These are phyloP conservation scores for Cochlearius cochlearius DNA, from an alignment of 2,113 vertebrate species.

Conservation along the genomic window DNA sequence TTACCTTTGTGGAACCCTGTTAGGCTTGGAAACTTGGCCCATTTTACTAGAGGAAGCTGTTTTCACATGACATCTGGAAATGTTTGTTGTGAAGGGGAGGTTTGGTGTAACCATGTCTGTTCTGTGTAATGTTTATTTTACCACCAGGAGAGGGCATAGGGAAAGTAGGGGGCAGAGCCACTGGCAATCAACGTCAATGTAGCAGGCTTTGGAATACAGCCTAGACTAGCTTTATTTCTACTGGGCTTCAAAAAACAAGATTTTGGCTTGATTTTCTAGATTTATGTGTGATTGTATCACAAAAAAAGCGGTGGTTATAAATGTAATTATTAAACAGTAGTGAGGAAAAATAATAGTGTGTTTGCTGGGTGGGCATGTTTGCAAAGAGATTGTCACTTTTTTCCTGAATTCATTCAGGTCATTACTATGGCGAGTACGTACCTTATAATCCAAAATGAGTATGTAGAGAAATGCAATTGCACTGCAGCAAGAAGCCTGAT, in stretches of 20 bases:
- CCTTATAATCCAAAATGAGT: neutral
- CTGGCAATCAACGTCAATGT: neutral
- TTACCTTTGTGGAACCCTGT: neutral
- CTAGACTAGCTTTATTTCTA: neutral
- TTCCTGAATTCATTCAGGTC: neutral
- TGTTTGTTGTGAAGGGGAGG: neutral
- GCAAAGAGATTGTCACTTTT: neutral
- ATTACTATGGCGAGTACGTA: neutral
- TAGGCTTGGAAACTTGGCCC: neutral
- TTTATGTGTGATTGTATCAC: neutral
- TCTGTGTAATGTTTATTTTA: neutral
- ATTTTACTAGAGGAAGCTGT: neutral
- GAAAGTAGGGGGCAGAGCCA: neutral
- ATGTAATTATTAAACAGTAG: neutral
- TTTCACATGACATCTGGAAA: neutral
- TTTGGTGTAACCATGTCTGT: neutral
- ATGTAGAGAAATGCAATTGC: neutral
- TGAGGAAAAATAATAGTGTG: neutral
- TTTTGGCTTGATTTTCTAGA: neutral
- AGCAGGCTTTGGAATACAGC: neutral
- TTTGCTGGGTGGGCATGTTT: neutral
- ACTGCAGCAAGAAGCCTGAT: neutral
- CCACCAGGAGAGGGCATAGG: neutral
- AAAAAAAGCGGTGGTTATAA: neutral
- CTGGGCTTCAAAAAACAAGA: neutral